Conservation (phyloP, 2,113 vertebrate species). For the Otolemur garnettii region DNA sequence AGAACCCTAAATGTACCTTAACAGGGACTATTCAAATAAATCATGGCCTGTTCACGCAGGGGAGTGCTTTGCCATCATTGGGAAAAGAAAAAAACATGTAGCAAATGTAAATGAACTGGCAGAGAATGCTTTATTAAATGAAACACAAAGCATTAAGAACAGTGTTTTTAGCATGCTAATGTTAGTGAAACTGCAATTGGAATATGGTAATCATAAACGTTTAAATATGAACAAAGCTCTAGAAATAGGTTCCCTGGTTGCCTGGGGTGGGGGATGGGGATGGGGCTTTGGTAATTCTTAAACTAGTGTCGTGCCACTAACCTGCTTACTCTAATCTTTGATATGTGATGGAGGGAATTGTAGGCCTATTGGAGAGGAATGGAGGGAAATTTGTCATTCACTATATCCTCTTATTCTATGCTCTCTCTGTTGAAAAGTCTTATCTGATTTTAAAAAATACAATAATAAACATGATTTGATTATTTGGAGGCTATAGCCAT, state of each 20-base stretch:
- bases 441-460: not conserved
- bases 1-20: not conserved
- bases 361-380: not conserved
- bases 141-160: not conserved
- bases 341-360: not conserved
- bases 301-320: not conserved
- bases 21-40: not conserved
- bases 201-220: not conserved
- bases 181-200: not conserved
- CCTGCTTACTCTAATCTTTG: not conserved
- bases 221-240: not conserved
- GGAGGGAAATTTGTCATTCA: not conserved
- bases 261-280: not conserved
- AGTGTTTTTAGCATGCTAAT: not conserved
- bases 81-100: not conserved
- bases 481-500: not conserved
- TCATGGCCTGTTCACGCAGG: not conserved
- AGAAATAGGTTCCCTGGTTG: not conserved
- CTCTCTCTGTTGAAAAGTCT: not conserved
- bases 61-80: not conserved
- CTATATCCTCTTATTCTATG: not conserved
- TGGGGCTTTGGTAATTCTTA: not conserved
- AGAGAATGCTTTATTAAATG: not conserved
- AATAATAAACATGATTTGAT: not conserved
- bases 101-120: not conserved